phyloP scores from a whole-genome alignment of 2,888 invertebrate genomes.

The Lepidochrysops patricia region DNA sequence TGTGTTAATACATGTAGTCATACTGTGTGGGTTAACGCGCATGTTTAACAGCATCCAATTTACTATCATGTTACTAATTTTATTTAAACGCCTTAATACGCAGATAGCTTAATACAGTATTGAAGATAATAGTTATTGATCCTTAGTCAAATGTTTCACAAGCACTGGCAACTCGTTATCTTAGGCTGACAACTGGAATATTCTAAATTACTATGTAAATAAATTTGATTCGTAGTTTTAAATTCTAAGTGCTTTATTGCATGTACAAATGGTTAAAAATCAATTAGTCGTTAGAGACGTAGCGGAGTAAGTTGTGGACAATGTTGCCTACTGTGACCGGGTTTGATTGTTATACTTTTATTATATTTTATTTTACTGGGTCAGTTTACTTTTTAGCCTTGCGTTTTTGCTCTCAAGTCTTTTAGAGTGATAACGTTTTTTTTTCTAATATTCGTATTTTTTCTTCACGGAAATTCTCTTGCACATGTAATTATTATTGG shows the following conservation, averaged over 20 bases:
- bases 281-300: slow-evolving; percentile 59
- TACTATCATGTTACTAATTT: not conserved
- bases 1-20: too few relatives aligned
- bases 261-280: slow-evolving; percentile 65
- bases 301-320: slow-evolving; percentile 32
- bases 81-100: not conserved
- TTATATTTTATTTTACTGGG: slow-evolving; percentile 63
- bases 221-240: slow-evolving; percentile 49
- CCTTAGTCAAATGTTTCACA: not conserved
- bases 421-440: slow-evolving; percentile 1
- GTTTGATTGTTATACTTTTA: slow-evolving; percentile 65
- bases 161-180: slow-evolving; percentile 20
- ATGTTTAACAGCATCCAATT: too few relatives aligned
- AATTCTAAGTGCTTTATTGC: slow-evolving; percentile 59
- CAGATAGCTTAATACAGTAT: slow-evolving; percentile 6
- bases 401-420: slow-evolving; percentile 34
- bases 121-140: slow-evolving; percentile 4
- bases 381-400: slow-evolving; percentile 53
- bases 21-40: too few relatives aligned
- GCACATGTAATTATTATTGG: slow-evolving; percentile 40
- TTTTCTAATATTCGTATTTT: not conserved
- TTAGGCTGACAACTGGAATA: slow-evolving; percentile 24
- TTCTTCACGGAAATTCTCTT: not conserved
- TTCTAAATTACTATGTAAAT: slow-evolving; percentile 60
- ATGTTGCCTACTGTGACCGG: slow-evolving; percentile 42